A percentile compares a stretch with the other conserved stretches of the same genome.
These are phyloP conservation scores for Cosmia trapezina DNA, from an alignment of 2,888 invertebrate species.

Conservation along the genomic window DNA sequence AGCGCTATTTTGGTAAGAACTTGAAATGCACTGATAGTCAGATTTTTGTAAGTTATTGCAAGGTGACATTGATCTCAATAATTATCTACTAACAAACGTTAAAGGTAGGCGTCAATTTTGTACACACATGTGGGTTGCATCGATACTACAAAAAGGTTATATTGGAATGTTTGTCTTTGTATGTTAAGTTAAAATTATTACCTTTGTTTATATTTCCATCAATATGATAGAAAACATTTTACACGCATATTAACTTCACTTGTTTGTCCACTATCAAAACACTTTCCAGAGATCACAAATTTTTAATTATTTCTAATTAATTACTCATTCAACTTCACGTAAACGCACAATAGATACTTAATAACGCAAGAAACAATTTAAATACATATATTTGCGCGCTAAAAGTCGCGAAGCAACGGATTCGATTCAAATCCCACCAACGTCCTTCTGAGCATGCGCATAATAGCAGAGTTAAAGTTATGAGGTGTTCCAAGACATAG, in stretches of 20 bases:
- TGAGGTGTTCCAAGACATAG: slow-evolving; percentile 23
- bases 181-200: slow-evolving; percentile 8
- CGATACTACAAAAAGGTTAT: neutral
- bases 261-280: neutral
- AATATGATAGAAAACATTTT: slow-evolving; percentile 15
- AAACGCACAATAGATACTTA: neutral
- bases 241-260: slow-evolving; percentile 12
- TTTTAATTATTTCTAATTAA: neutral
- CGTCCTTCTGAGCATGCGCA: slow-evolving; percentile 63
- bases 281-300: neutral
- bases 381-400: slow-evolving; percentile 39
- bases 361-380: slow-evolving; percentile 13
- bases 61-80: slow-evolving; percentile 46
- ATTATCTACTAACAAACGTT: neutral
- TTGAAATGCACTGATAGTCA: neutral
- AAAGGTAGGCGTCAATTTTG: slow-evolving; percentile 35
- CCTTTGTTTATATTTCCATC: slow-evolving; percentile 43
- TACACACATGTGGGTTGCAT: slow-evolving; percentile 37
- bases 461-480: slow-evolving; percentile 59
- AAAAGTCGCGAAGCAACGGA: slow-evolving; percentile 51
- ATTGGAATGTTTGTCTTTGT: neutral
- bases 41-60: slow-evolving; percentile 9
- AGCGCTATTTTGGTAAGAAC: neutral
- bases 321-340: neutral
- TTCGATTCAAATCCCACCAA: slow-evolving; percentile 60